These are phyloP conservation scores for Notarius quadriscutis DNA, from an alignment of 2,113 vertebrate genomes.

Conservation along the genomic window DNA sequence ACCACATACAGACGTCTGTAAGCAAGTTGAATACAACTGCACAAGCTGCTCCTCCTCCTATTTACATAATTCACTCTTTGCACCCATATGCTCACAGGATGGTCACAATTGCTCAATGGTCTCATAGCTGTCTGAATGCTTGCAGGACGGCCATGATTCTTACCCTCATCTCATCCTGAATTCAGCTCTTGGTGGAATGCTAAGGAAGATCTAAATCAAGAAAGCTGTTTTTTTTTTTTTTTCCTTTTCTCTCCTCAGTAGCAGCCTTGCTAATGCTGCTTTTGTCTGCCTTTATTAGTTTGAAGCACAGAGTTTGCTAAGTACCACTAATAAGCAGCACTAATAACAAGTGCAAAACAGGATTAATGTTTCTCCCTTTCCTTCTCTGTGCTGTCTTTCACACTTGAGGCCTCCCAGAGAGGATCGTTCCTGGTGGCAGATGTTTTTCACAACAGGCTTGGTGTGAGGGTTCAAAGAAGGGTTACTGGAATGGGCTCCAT, in stretches of 20 bases:
- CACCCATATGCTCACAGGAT: conserved; percentile 52
- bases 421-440: conserved; percentile 34
- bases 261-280: conserved; percentile 71
- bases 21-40: conserved; percentile 31
- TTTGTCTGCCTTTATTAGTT: conserved; percentile 74
- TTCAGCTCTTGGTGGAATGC: conserved; percentile 14
- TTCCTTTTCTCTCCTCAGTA: conserved; percentile 54
- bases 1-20: conserved; percentile 28
- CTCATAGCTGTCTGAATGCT: conserved; percentile 31
- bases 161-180: conserved; percentile 26
- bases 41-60: conserved; percentile 46
- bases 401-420: conserved; percentile 40
- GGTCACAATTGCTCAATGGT: conserved; percentile 39
- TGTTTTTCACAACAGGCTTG: conserved; percentile 30
- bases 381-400: conserved; percentile 11
- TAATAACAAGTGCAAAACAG: conserved; percentile 73
- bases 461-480: conserved; percentile 41
- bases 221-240: conserved; percentile 70
- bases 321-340: conserved; percentile 67
- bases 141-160: conserved; percentile 44
- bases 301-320: conserved; percentile 40
- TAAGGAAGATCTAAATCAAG: conserved; percentile 26
- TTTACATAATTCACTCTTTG: conserved; percentile 51
- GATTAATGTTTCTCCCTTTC: conserved; percentile 67
- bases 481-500: conserved; percentile 30